Evolutionary conservation across 2,113 vertebrate genomes (phyloP), one percentile per base, ranked within the genome.

Genomic region (Laticauda colubrina): DNA sequence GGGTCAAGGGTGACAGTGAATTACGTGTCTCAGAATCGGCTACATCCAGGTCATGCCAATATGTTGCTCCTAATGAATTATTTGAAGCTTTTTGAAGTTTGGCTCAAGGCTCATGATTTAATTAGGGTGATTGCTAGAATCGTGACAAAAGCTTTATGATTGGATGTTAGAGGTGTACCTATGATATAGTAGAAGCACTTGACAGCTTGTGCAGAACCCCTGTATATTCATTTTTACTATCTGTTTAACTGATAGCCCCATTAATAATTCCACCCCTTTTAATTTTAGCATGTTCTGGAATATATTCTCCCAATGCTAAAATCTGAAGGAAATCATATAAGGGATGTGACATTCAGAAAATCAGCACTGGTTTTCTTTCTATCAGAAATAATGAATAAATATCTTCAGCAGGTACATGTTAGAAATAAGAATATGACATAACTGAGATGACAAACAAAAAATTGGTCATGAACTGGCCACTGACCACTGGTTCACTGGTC

Each of bases 91-190:
- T 51, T 51, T 51, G 48, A 51, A 51, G 48, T 51, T 51, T 51
- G 7, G 48, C 48, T 51, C 48, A 51, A 51, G 48, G 48, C 48
- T 8, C 6, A 51, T 48, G 5, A 48, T 48, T 48, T 48, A 51
- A 51, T 51, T 51, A 51, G 48, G 48, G 48, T 51, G 48, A 51
- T 51, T 51, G 48, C 48, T 51, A 51, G 48, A 51, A 51, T 51
- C 48, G 7, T 51, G 48, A 51, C 48, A 20, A 75, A 75, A 39
- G n/a, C n/a, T 81, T 81, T 81, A 39, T 11, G 61, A 86, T 24
- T 89, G 91, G 51, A 94, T 59, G 75, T 96, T 95, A 92, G 57
- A 93, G 94, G 94, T 51, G 57, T 91, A 11, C 95, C 95, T 93
- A 26, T 90, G 34, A 95, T 93, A 43, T 24, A 64, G 39, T 51